Evolutionary conservation across 1,140 invertebrate genomes (phyloP), one percentile per base, ranked within the genome.

Genomic region (Gonatopus flavifemur): DNA sequence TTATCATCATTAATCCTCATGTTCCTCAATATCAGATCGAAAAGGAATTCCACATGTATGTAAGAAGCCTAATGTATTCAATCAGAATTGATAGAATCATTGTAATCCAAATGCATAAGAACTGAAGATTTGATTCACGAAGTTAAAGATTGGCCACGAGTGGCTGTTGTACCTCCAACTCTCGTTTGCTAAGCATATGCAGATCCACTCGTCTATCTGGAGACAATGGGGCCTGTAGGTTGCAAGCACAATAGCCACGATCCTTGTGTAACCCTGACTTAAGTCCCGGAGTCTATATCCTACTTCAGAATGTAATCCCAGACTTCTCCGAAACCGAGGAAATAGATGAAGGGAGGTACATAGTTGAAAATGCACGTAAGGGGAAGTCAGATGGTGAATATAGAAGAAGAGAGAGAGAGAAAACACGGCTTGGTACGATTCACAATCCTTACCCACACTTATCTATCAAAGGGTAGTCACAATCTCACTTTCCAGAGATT

Each of bases 211-310:
- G 72, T 78, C 72, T 74, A 75, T 73, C 69, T 65, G 64, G 67
- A 78, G 65, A 78, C 76, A 78, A 78, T 76, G 62, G 74, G 58
- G 59, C 50, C 67, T 60, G 60, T 54, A 64, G 54, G 58, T 47
- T 70, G 66, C n/a, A n/a, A n/a, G 69, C 69, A 77, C 76, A 78
- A 78, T 78, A 70, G 68, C 66, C 56, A 60, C 72, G 73, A 77
- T 76, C 74, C 76, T 77, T 77, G 73, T 76, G 76, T 78, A 78
- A 78, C 76, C 72, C 76, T 76, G 74, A 76, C 76, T 78, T 74
- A 76, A 76, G 76, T 76, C 69, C 65, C 57, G 52, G 60, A 69
- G 59, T 74, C 69, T 76, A n/a, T n/a, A 76, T 78, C 73, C 73
- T 68, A 73, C 74, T 77, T 65, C 64, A 66, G 59, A 49, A 59